A percentile compares a stretch with the other conserved stretches of the same genome.
phyloP scores from a whole-genome alignment of 1,140 invertebrate species.

The Spodoptera frugiperda region DNA sequence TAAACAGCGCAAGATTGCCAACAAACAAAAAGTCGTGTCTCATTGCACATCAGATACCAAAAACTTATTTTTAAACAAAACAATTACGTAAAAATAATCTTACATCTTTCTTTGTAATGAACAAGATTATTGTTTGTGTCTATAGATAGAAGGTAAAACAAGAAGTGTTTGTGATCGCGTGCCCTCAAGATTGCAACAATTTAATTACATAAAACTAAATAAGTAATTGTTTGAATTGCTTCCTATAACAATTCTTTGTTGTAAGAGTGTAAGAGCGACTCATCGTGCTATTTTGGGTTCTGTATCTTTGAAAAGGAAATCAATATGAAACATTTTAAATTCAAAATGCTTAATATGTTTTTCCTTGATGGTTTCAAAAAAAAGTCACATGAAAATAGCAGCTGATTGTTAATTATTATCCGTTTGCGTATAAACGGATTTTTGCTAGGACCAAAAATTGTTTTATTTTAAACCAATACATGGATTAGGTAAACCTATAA shows the following conservation, averaged over 20 bases:
- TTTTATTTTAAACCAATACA: too few relatives aligned
- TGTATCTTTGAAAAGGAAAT: background rate
- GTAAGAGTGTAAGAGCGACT: background rate
- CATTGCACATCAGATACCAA: background rate
- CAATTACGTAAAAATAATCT: too few relatives aligned
- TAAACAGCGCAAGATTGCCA: too few relatives aligned
- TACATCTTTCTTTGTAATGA: background rate
- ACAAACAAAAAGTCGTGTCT: too few relatives aligned
- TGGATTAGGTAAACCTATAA: too few relatives aligned
- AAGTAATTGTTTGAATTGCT: constrained; percentile 36
- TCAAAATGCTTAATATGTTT: too few relatives aligned
- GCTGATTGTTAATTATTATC: too few relatives aligned
- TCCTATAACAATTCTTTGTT: constrained; percentile 16
- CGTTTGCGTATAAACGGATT: background rate
- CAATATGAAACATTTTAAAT: background rate
- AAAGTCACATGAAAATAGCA: too few relatives aligned
- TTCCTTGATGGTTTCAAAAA: too few relatives aligned
- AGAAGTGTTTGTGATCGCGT: constrained; percentile 30
- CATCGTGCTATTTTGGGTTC: background rate
- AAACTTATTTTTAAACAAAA: background rate
- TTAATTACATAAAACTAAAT: constrained; percentile 45
- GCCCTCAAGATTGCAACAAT: constrained; percentile 25
- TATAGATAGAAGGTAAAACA: constrained; percentile 1
- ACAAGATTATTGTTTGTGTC: constrained; percentile 23
- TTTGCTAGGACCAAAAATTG: too few relatives aligned